These are phyloP conservation scores for Mycalesis mineus DNA, from an alignment of 2,888 invertebrate genomes.

Conservation along the genomic window DNA sequence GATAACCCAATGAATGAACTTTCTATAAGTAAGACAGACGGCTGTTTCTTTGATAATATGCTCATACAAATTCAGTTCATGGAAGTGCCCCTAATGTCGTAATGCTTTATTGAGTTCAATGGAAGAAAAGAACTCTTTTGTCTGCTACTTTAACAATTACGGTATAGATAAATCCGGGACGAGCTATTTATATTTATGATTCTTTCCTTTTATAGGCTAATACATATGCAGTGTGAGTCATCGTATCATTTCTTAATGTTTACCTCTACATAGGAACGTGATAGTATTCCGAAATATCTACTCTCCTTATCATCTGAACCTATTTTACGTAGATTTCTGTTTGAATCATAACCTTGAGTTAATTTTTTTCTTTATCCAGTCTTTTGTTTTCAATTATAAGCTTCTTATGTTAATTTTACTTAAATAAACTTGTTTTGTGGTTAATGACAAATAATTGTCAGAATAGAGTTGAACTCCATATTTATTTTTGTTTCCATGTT, in stretches of 20 bases:
- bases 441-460: not conserved
- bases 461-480: not conserved
- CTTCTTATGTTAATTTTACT: not conserved
- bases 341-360: slow-evolving; percentile 1
- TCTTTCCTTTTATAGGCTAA: not conserved
- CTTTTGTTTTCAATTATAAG: not conserved
- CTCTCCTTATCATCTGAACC: not conserved
- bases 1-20: not conserved
- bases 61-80: slow-evolving; percentile 29
- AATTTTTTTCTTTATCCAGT: too few species aligned
- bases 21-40: slow-evolving; percentile 10
- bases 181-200: slow-evolving; percentile 35
- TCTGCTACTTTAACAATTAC: slow-evolving; percentile 15
- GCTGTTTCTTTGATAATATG: slow-evolving; percentile 20
- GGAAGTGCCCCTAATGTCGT: slow-evolving; percentile 20
- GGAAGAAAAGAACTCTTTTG: slow-evolving; percentile 13
- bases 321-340: not conserved
- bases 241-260: slow-evolving; percentile 9
- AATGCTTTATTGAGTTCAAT: slow-evolving; percentile 2
- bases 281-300: slow-evolving; percentile 1
- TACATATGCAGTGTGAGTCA: not conserved
- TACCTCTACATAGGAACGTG: slow-evolving; percentile 1
- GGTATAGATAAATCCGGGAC: slow-evolving; percentile 28
- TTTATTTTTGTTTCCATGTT: not conserved
- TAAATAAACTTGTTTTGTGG: not conserved